Conservation (phyloP, 2,113 vertebrate species). For the Percina caprodes region DNA sequence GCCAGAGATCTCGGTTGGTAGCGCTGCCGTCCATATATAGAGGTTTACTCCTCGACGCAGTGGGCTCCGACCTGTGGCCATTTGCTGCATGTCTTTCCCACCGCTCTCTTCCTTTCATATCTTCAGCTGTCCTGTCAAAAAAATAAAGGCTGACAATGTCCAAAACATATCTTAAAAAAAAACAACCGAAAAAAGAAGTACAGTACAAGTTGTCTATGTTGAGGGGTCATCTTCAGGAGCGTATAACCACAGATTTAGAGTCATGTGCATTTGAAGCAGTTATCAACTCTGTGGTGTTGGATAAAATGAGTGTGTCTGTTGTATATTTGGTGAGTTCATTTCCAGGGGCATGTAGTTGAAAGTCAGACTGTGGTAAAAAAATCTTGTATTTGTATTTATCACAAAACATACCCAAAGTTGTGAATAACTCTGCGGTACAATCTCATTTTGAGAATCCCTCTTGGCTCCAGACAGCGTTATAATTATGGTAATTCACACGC, state of each 20-base stretch:
- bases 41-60: no score
- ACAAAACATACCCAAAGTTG: not conserved
- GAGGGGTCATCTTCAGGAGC: constrained; percentile 3
- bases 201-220: not conserved
- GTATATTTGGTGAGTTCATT: constrained; percentile 17
- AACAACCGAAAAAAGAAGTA: not conserved
- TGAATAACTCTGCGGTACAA: not conserved
- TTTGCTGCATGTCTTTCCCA: no score
- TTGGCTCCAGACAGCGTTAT: constrained; percentile 15
- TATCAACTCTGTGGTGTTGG: not conserved
- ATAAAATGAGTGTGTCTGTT: constrained; percentile 24
- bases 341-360: not conserved
- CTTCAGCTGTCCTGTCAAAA: no score
- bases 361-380: not conserved
- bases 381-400: not conserved
- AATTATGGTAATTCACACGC: constrained; percentile 41
- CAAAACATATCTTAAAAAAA: no score
- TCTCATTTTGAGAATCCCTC: not conserved
- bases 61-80: no score
- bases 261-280: not conserved
- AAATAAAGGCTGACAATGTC: no score
- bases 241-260: constrained; percentile 7
- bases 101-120: no score
- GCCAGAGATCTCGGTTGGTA: no score
- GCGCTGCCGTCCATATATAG: no score